A percentile compares a stretch with the other conserved stretches of the same genome.
Conservation (phyloP, 2,888 invertebrate species). For the Trissoscelio sp. region DNA sequence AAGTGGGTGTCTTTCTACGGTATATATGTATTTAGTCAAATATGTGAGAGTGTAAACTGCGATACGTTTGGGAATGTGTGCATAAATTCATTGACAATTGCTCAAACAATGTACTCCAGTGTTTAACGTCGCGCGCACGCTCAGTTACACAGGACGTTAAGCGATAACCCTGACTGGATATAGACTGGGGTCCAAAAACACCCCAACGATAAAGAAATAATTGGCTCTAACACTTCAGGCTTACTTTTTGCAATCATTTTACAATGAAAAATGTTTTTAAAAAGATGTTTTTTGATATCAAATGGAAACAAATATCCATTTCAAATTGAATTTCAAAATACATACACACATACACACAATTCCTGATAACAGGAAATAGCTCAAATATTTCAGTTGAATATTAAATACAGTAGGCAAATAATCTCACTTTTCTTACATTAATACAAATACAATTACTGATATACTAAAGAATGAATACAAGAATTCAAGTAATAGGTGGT, state of each 20-base stretch:
- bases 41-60: constrained; percentile 51
- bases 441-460: not conserved
- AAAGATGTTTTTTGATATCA: too few relatives aligned
- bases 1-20: constrained; percentile 48
- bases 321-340: too few relatives aligned
- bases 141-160: constrained; percentile 15
- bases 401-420: not conserved
- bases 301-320: too few relatives aligned
- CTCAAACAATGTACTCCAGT: constrained; percentile 64
- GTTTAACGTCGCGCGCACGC: constrained; percentile 61
- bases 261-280: too few relatives aligned
- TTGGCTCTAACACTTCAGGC: too few relatives aligned
- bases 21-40: constrained; percentile 53
- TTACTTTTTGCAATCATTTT: too few relatives aligned
- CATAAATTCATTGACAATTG: constrained; percentile 67
- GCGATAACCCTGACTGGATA: constrained; percentile 12
- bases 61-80: constrained; percentile 56
- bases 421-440: too few relatives aligned
- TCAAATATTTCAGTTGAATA: too few relatives aligned
- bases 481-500: not conserved
- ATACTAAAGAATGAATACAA: not conserved
- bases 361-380: too few relatives aligned
- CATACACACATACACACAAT: too few relatives aligned
- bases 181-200: not conserved
- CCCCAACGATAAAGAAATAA: constrained; percentile 5